Conservation (phyloP, 1,140 invertebrate species). For the Heliconius congener region DNA sequence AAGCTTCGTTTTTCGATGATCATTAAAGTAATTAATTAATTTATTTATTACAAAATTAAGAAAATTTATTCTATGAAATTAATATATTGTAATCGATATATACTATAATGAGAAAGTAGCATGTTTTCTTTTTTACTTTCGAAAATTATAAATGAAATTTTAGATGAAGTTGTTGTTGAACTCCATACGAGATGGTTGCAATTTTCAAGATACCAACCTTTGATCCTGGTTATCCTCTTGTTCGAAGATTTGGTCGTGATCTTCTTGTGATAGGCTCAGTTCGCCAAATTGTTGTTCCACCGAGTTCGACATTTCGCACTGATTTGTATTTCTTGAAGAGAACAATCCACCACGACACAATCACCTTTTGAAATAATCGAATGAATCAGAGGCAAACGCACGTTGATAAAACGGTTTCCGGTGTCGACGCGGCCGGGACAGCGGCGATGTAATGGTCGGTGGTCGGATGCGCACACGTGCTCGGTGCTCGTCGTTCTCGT, state of each 20-base stretch:
- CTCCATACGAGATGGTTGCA: background rate
- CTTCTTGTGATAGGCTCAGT: conserved; percentile 70
- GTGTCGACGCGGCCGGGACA: background rate
- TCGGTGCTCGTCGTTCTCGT: conserved; percentile 61
- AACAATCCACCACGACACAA: conserved; percentile 45
- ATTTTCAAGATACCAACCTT: conserved; percentile 50
- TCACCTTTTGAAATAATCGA: conserved; percentile 28
- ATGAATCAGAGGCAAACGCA: conserved; percentile 4
- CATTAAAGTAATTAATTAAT: no score
- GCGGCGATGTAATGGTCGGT: conserved; percentile 25
- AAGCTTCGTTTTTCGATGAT: no score
- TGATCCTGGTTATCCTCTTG: conserved; percentile 70
- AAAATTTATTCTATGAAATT: no score
- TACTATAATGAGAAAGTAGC: no score
- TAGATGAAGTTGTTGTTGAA: no score
- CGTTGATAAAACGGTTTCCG: background rate
- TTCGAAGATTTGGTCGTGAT: conserved; percentile 76
- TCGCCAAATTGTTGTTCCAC: conserved; percentile 74
- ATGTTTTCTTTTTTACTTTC: no score
- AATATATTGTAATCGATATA: no score
- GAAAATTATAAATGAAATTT: no score
- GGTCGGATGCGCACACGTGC: conserved; percentile 63
- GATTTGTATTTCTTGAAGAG: conserved; percentile 27
- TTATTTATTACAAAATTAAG: no score
- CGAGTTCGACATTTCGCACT: conserved; percentile 72